Evolutionary conservation across 2,888 invertebrate species (phyloP).

Genomic region (Acronicta alni): DNA sequence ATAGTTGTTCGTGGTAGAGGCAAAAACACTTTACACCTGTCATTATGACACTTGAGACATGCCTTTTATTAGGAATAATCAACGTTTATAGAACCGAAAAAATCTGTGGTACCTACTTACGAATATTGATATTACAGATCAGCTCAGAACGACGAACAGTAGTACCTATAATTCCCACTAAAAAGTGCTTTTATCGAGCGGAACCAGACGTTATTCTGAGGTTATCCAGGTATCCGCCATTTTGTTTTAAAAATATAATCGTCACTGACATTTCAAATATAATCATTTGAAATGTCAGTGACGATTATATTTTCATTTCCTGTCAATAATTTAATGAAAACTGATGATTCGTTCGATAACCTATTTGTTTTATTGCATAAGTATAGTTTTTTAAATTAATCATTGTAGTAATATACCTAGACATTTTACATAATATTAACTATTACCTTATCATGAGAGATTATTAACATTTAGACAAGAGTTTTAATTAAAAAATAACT

Average conservation of each 20-base stretch:
- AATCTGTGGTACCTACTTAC: too few relatives aligned
- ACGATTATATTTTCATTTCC: constrained; percentile 15
- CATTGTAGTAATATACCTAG: constrained; percentile 6
- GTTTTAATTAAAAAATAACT: constrained; percentile 33
- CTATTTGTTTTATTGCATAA: not conserved
- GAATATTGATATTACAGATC: too few relatives aligned
- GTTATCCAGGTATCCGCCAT: constrained; percentile 1
- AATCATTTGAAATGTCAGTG: too few relatives aligned
- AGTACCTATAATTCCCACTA: too few relatives aligned
- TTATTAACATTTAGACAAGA: constrained; percentile 33
- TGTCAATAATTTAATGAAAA: constrained; percentile 5
- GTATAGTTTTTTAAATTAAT: not conserved
- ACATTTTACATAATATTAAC: constrained; percentile 4
- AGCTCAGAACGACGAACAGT: too few relatives aligned
- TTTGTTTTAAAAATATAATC: not conserved
- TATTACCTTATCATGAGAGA: constrained; percentile 20
- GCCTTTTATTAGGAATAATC: too few relatives aligned
- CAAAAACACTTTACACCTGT: too few relatives aligned
- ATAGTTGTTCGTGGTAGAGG: too few relatives aligned
- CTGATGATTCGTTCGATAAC: not conserved
- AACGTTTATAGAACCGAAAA: too few relatives aligned
- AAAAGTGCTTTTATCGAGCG: too few relatives aligned
- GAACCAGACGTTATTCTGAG: too few relatives aligned
- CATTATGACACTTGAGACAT: too few relatives aligned
- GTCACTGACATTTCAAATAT: constrained; percentile 10